phyloP scores from a whole-genome alignment of 2,113 vertebrate species.

The Stictonetta naevosa region DNA sequence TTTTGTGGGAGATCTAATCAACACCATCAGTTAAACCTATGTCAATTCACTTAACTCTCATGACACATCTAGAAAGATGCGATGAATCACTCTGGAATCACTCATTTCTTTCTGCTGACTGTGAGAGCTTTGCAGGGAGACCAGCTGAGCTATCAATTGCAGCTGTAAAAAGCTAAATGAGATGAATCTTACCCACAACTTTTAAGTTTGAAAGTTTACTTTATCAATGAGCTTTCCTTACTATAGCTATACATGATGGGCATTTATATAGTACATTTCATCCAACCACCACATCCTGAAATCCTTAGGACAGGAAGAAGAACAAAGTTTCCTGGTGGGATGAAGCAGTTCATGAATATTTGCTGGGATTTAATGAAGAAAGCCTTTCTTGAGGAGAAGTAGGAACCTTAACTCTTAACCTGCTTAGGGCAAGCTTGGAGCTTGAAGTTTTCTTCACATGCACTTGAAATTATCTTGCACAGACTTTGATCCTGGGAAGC shows the following conservation, averaged over 20 bases:
- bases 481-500: neutral
- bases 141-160: neutral
- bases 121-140: neutral
- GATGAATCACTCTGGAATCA: neutral
- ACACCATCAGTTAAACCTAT: neutral
- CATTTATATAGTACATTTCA: rapidly evolving
- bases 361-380: neutral
- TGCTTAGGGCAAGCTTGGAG: neutral
- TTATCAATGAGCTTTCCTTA: neutral
- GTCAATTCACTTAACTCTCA: neutral
- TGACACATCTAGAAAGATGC: neutral
- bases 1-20: neutral
- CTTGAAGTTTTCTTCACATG: neutral
- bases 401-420: neutral
- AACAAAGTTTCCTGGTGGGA: neutral
- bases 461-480: neutral
- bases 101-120: neutral
- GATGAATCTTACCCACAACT: neutral
- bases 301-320: neutral
- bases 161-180: neutral
- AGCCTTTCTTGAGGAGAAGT: neutral
- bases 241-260: neutral
- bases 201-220: neutral
- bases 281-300: rapidly evolving
- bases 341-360: neutral